Base-by-base conservation (phyloP, 2,797 vertebrate genomes). In the Pseudopleuronectes americanus region DNA sequence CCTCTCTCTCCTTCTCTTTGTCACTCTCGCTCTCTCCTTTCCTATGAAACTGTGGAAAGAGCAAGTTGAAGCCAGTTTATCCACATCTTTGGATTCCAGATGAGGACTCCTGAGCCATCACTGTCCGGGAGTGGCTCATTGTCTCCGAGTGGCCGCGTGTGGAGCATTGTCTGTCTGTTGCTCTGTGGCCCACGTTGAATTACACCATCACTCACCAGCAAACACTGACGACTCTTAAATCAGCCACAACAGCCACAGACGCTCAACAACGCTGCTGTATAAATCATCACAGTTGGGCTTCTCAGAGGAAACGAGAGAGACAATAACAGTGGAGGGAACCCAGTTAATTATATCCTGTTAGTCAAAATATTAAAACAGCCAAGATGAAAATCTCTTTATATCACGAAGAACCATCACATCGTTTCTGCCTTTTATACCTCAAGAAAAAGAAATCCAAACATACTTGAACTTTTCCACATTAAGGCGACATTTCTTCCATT, bases 31-130 rank as follows among this genome's bases (percentile, higher is more conserved):
- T 74, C 77, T 83, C 78, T 77, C 69, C 64, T 83, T 89, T 86
- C 79, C 76, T 78, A 75, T 67, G 72, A 84, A 87, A 56, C 56
- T 74, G 81, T 88, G 85, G 87, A 92, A 90, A 93, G 81, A 88
- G 55, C 52, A 33, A 65, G 65, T 71, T 56, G 23, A 22, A 52
- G 86, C 88, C 85, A 91, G 83, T 72, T 66, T 19, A 57, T 88
- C 78, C 81, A 82, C 70, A 76, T 81, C 74, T 82, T 72, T 79
- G 78, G 76, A 87, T 88, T 88, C 80, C 81, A 83, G 1, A 75
- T 51, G 74, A 79, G 38, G 61, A 77, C 68, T 71, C 45, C 49
- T 74, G 72, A 80, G 85, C 73, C 57, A 84, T 89, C 87, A 87
- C 69, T 58, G 52, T 68, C 73, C 16, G 47, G 71, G 81, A 85